Conservation (phyloP, 2,888 invertebrate species). For the Exocentrus adspersus region DNA sequence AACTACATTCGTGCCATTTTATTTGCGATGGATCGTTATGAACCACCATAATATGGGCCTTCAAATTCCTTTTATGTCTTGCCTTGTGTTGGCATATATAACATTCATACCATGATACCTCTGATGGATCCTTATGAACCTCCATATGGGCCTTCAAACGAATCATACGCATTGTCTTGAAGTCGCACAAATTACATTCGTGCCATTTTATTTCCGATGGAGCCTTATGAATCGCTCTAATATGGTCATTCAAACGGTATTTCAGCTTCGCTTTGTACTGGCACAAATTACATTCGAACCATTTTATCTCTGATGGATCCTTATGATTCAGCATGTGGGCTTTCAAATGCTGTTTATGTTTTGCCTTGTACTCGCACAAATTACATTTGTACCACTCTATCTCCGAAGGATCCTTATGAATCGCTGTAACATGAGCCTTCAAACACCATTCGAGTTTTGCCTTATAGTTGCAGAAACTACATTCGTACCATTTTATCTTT, state of each 20-base stretch:
- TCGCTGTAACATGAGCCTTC: no score
- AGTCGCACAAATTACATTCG: not conserved
- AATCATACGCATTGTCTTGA: not conserved
- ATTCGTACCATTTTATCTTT: no score
- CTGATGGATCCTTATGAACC: not conserved
- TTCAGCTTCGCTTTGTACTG: no score
- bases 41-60: not conserved
- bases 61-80: not conserved
- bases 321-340: no score
- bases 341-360: no score
- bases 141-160: not conserved
- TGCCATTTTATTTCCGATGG: not conserved
- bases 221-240: not conserved
- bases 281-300: no score
- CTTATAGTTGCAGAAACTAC: no score
- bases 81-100: not conserved
- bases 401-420: no score
- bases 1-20: not conserved
- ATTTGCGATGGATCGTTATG: not conserved
- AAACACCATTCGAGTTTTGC: no score
- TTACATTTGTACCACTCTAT: no score
- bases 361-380: no score
- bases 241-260: not conserved
- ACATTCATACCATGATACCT: not conserved
- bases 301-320: no score